phyloP scores from a whole-genome alignment of 1,140 invertebrate genomes.

The Calliphora vicina region DNA sequence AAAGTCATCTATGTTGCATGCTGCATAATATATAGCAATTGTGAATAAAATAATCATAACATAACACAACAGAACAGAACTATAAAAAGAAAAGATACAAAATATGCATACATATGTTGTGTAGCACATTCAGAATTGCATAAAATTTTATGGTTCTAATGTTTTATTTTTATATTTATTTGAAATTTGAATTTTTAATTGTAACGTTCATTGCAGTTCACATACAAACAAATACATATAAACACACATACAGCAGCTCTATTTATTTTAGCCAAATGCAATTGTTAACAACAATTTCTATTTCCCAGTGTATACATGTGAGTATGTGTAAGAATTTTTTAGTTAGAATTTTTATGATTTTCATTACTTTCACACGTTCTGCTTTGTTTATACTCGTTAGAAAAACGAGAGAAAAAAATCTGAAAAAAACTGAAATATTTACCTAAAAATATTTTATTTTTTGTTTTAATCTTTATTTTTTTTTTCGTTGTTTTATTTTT shows the following conservation, averaged over 20 bases:
- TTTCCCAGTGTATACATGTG: neutral
- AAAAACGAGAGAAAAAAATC: too few species aligned
- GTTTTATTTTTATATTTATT: neutral
- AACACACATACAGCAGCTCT: neutral
- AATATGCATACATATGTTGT: neutral
- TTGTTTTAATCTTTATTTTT: neutral
- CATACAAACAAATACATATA: too few species aligned
- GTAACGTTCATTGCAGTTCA: neutral
- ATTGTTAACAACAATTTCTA: neutral
- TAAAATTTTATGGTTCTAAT: constrained; percentile 14
- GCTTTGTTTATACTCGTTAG: neutral
- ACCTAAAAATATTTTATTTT: neutral
- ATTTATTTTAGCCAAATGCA: neutral
- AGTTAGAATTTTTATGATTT: constrained; percentile 7
- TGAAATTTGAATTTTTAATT: constrained; percentile 30
- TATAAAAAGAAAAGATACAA: neutral
- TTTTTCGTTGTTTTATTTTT: neutral
- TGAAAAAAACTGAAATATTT: neutral
- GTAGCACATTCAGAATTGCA: neutral
- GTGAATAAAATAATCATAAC: neutral
- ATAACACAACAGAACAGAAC: neutral
- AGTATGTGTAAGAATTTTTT: too few species aligned
- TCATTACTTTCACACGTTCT: neutral
- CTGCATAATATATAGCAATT: neutral
- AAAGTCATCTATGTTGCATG: neutral